Percentiles rank a stretch among this genome's conserved stretches.
phyloP scores from a whole-genome alignment of 2,113 vertebrate genomes.

The Cinclus mexicanus region DNA sequence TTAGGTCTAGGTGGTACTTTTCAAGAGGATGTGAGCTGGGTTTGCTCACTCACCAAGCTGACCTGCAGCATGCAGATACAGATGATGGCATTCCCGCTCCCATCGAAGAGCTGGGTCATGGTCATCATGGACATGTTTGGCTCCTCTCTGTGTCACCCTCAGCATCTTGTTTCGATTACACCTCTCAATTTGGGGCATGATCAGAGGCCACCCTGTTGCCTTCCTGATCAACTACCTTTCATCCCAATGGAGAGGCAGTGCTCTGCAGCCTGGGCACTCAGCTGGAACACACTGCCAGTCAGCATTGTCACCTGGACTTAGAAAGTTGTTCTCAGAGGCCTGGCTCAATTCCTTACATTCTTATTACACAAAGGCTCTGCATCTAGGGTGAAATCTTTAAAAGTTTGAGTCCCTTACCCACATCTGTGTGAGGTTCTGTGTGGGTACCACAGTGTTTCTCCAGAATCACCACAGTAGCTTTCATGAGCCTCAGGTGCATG shows the following conservation, averaged over 20 bases:
- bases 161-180: background rate
- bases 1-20: background rate
- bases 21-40: background rate
- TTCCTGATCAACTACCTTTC: rapidly evolving
- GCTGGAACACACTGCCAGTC: background rate
- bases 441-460: background rate
- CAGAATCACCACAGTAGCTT: background rate
- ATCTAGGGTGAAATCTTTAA: background rate
- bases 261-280: background rate
- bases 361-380: background rate
- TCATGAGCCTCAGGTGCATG: background rate
- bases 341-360: background rate
- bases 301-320: rapidly evolving
- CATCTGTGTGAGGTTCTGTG: background rate
- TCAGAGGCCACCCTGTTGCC: rapidly evolving
- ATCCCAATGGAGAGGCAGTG: rapidly evolving
- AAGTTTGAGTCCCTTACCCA: background rate
- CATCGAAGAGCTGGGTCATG: background rate
- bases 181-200: rapidly evolving
- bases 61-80: background rate
- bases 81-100: rapidly evolving
- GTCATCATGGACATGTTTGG: background rate
- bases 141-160: background rate
- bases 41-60: background rate
- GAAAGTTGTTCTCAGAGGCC: background rate